phyloP scores from a whole-genome alignment of 2,888 invertebrate species.

The Xestia xanthographa region DNA sequence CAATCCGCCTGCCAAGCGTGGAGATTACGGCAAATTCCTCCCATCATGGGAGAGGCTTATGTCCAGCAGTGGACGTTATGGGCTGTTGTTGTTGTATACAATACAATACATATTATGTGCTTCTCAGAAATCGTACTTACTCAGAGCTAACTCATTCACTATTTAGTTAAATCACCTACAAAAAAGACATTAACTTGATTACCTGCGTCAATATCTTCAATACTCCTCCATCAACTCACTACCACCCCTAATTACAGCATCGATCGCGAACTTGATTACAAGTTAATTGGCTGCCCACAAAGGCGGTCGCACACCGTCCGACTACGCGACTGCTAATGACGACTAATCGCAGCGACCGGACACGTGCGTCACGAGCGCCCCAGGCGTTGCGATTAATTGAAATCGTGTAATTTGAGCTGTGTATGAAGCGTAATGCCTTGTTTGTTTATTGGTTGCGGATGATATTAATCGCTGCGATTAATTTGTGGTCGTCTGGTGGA shows the following conservation, averaged over 20 bases:
- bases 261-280: slow-evolving; percentile 66
- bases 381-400: slow-evolving; percentile 65
- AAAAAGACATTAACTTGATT: neutral
- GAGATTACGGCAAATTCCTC: too few species aligned
- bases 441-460: slow-evolving; percentile 59
- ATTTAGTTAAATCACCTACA: neutral
- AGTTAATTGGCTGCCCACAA: slow-evolving; percentile 61
- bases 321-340: slow-evolving; percentile 61
- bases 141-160: neutral
- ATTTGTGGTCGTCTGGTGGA: slow-evolving; percentile 38
- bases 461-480: slow-evolving; percentile 56
- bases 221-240: neutral
- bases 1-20: too few species aligned
- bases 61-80: too few species aligned
- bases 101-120: too few species aligned
- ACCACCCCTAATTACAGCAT: slow-evolving; percentile 59
- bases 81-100: too few species aligned
- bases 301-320: slow-evolving; percentile 50
- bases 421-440: slow-evolving; percentile 60
- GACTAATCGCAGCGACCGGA: slow-evolving; percentile 60
- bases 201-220: slow-evolving; percentile 11
- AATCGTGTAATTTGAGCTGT: slow-evolving; percentile 58
- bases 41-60: too few species aligned
- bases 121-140: neutral
- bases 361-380: slow-evolving; percentile 60